These are phyloP conservation scores for Leptodactylus fallax DNA, from an alignment of 2,797 vertebrate genomes.

Conservation along the genomic window DNA sequence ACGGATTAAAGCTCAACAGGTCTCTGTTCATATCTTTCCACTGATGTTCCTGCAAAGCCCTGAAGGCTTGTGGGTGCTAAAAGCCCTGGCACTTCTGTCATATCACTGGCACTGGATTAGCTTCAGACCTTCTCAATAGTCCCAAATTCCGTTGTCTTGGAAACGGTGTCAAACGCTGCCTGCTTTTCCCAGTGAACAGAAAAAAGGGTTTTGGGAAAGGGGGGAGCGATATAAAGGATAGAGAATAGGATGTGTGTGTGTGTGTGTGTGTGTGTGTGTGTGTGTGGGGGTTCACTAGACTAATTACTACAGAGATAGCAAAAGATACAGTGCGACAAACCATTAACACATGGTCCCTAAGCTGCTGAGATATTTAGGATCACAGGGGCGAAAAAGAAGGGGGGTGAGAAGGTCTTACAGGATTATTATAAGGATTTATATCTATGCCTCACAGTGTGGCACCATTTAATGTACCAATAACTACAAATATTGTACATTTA, in stretches of 20 bases:
- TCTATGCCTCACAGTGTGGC: constrained; percentile 3
- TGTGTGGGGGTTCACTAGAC: constrained; percentile 64
- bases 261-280: constrained; percentile 28
- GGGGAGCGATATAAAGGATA: constrained; percentile 73
- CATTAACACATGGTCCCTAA: constrained; percentile 54
- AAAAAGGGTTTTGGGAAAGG: constrained; percentile 79
- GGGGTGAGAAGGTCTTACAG: neutral
- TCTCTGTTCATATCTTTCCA: neutral
- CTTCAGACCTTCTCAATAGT: constrained; percentile 80
- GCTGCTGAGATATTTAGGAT: constrained; percentile 48
- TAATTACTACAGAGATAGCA: constrained; percentile 68
- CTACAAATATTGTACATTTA: neutral
- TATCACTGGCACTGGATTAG: constrained; percentile 84
- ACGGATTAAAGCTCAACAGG: constrained; percentile 46
- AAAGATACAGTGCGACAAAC: constrained; percentile 55
- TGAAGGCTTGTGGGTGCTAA: constrained; percentile 18
- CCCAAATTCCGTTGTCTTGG: constrained; percentile 90
- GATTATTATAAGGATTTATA: constrained; percentile 31
- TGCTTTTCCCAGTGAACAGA: constrained; percentile 89
- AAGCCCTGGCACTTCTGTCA: constrained; percentile 72
- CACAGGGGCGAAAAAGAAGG: neutral
- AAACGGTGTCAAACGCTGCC: constrained; percentile 94
- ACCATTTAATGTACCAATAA: constrained; percentile 1
- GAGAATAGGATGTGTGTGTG: constrained; percentile 49
- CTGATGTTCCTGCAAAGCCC: constrained; percentile 23